Evolutionary conservation across 2,888 invertebrate species (phyloP).

Genomic region (Copidosoma aretas): DNA sequence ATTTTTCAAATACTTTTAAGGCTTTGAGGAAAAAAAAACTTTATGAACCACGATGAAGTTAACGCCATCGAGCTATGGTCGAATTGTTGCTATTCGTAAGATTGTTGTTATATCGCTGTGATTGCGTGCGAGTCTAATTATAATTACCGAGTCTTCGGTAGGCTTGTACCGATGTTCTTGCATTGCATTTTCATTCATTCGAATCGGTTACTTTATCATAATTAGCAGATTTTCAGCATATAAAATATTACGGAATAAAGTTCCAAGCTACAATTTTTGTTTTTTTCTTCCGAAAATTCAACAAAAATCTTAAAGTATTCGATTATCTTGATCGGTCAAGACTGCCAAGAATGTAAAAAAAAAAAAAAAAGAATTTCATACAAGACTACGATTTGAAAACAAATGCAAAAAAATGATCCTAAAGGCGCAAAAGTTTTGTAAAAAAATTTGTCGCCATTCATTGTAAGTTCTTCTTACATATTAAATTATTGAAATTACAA

Average conservation of each 20-base stretch:
- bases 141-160: constrained; percentile 30
- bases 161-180: constrained; percentile 21
- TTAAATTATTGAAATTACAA: constrained; percentile 42
- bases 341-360: constrained; percentile 23
- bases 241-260: too few relatives aligned
- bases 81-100: constrained; percentile 62
- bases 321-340: constrained; percentile 28
- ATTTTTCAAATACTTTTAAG: background rate
- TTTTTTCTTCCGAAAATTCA: background rate
- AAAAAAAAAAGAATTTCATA: constrained; percentile 22
- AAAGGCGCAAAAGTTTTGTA: constrained; percentile 53
- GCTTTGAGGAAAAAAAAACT: background rate
- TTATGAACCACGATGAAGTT: constrained; percentile 44
- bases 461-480: constrained; percentile 52
- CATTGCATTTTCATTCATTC: background rate
- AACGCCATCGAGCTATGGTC: constrained; percentile 56
- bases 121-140: constrained; percentile 52
- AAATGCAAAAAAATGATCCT: constrained; percentile 45
- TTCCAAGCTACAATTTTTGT: background rate
- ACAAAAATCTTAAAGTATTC: background rate
- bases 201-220: background rate
- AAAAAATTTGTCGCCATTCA: constrained; percentile 53
- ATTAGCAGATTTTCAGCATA: too few relatives aligned
- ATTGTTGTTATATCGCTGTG: constrained; percentile 61
- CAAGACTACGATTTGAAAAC: constrained; percentile 29